These are phyloP conservation scores for Orthosia gothica DNA, from an alignment of 2,888 invertebrate genomes.

Conservation along the genomic window DNA sequence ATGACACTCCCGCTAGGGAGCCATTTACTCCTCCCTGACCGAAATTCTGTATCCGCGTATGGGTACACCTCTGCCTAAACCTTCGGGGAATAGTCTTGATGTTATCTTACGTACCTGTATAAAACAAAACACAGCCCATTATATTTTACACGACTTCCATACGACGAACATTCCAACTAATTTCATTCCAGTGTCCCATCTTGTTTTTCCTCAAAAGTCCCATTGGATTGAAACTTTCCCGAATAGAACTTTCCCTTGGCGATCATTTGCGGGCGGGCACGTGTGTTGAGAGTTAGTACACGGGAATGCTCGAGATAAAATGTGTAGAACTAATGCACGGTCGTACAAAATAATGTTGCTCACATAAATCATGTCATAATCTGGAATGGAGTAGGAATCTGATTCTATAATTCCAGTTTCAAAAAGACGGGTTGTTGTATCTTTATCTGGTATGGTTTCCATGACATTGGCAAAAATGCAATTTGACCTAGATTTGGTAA, in stretches of 20 bases:
- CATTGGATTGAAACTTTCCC: constrained; percentile 40
- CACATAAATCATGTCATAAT: background rate
- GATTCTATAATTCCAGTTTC: background rate
- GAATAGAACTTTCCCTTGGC: constrained; percentile 43
- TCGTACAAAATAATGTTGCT: background rate
- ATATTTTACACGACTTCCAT: background rate
- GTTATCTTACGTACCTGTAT: background rate
- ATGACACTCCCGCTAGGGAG: too few species aligned
- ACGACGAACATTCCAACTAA: constrained; percentile 18
- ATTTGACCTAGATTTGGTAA: too few species aligned
- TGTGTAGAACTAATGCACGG: constrained; percentile 6
- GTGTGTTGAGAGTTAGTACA: constrained; percentile 24
- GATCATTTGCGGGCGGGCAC: constrained; percentile 30
- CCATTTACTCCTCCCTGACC: too few species aligned
- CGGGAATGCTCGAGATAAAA: constrained; percentile 14
- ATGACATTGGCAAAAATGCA: background rate
- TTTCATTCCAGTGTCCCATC: constrained; percentile 15
- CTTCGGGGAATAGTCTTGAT: background rate
- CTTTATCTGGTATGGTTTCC: too few species aligned
- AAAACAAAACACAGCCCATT: background rate
- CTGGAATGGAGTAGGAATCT: background rate
- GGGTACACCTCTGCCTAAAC: background rate
- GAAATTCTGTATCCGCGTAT: too few species aligned
- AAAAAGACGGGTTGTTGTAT: background rate
- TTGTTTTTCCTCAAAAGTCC: constrained; percentile 35